Evolutionary conservation across 2,797 vertebrate species (phyloP).

Genomic region (Lophotriccus pileatus): DNA sequence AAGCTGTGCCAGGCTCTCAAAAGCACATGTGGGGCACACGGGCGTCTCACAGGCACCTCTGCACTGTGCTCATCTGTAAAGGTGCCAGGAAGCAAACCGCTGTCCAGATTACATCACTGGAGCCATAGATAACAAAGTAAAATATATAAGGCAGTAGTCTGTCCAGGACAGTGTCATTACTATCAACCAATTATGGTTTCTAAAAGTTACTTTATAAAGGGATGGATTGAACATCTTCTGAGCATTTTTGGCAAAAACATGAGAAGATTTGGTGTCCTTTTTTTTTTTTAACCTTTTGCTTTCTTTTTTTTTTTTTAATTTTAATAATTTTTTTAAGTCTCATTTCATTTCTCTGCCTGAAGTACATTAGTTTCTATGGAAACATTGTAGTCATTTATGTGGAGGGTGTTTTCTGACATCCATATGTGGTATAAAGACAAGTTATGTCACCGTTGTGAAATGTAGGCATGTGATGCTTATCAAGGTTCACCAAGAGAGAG

Average conservation of each 20-base stretch:
- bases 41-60: background rate
- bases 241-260: background rate
- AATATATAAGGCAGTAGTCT: background rate
- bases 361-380: conserved; percentile 59
- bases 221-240: background rate
- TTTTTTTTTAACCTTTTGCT: background rate
- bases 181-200: background rate
- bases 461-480: background rate
- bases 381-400: conserved; percentile 41
- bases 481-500: background rate
- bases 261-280: background rate
- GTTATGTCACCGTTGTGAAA: conserved; percentile 34
- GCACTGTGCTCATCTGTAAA: background rate
- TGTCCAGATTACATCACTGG: background rate
- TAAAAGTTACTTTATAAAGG: background rate
- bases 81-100: background rate
- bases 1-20: background rate
- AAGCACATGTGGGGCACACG: fast-evolving
- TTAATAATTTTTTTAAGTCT: background rate
- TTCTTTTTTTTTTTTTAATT: background rate
- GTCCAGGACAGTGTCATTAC: background rate
- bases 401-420: conserved; percentile 25
- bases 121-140: background rate
- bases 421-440: conserved; percentile 7
- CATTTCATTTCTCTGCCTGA: conserved; percentile 20